Conservation (phyloP, 2,113 vertebrate genomes). For the Leptobrachium ailaonicum region DNA sequence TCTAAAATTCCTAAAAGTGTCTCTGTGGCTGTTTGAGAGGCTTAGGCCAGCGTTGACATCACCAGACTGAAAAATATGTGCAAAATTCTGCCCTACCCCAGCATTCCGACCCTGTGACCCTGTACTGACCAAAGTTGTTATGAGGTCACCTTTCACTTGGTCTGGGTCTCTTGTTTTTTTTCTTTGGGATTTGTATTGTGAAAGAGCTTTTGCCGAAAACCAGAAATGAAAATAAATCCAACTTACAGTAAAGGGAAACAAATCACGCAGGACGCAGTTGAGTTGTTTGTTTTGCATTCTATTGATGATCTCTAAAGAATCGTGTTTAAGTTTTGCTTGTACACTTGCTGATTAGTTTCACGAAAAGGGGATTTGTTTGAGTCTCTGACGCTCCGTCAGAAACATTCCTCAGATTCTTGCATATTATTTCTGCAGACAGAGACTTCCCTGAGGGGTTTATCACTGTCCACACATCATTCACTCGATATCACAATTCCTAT, state of each 20-base stretch:
- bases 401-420: background rate
- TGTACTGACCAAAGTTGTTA: too few species aligned
- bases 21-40: too few species aligned
- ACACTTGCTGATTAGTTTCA: constrained; percentile 31
- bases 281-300: background rate
- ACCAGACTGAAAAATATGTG: too few species aligned
- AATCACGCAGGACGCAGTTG: background rate
- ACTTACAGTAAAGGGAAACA: background rate
- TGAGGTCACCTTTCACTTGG: too few species aligned
- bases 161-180: too few species aligned
- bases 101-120: too few species aligned
- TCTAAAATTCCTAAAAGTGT: too few species aligned
- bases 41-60: too few species aligned
- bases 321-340: constrained; percentile 10
- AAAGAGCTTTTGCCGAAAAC: too few species aligned
- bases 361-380: constrained; percentile 32
- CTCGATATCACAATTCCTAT: constrained; percentile 12
- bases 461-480: constrained; percentile 14
- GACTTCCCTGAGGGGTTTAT: constrained; percentile 14
- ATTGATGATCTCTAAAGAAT: background rate
- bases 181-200: too few species aligned
- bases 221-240: too few species aligned
- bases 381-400: background rate
- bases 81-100: too few species aligned
- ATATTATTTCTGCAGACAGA: background rate